Base-by-base conservation (phyloP, 2,113 vertebrate species). In the Nansenia antarctica region DNA sequence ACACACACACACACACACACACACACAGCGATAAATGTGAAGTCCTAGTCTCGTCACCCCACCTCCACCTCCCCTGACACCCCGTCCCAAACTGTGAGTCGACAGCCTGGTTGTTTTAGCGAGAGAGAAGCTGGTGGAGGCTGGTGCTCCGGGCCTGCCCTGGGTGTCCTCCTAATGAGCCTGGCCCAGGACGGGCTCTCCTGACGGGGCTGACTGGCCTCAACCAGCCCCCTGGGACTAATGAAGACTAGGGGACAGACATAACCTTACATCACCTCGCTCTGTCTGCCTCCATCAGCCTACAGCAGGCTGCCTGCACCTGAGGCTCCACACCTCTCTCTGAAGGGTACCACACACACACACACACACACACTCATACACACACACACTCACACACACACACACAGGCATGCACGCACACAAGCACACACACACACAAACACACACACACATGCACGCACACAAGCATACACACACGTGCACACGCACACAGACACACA, bases 101-200 rank as follows among this genome's bases (percentile, higher is more conserved):
- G 54, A 27, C 26, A 18, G 26, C 12, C 27, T 2, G 4, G 9
- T 27, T 11, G 20, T 29, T 12, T 49, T n/a, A 8, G n/a, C 5
- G 5, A 20, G 45, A 22, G 45, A 20, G 20, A 47, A 7, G 45
- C 3, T 2, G 12, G n/a, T 47, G 45, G 45, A 15, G 18, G 45
- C n/a, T 57, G 54, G 29, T 31, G 54, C 9, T 57, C 27, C 54
- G 11, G 54, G 67, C 58, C 67, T 26, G 67, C 58, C 57, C 67
- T 52, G 58, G 58, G 58, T 62, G 57, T 69, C 42, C 67, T 61
- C 57, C n/a, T 62, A 69, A 69, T 69, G 58, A 69, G 67, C 5
- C 67, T 29, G 3, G 20, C 37, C 5, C 15, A 27, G 30, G 42
- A 12, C 55, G 15, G 55, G 55, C 14, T n/a, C 45, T 18, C 18